Percentiles rank a stretch among this genome's conserved stretches.
Conservation (phyloP, 37 sponge, comb jelly and placozoan genomes). For the Oopsacas minuta region DNA sequence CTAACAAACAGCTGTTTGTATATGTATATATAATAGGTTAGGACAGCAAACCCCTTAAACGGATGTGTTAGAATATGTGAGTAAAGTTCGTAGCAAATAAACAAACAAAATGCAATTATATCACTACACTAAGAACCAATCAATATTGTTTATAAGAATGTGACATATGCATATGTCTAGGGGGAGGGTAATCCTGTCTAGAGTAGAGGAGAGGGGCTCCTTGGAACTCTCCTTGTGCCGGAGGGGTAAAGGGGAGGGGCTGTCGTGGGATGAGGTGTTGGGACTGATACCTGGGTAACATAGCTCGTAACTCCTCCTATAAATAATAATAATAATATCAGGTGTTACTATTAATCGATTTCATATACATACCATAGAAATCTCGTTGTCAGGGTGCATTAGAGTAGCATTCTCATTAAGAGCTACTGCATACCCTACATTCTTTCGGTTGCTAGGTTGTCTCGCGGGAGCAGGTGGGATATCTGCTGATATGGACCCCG, state of each 20-base stretch:
- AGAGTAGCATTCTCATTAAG: constrained; percentile 20
- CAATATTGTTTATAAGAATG: not conserved
- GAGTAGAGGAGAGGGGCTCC: not conserved
- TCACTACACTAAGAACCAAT: too few relatives aligned
- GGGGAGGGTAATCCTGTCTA: not conserved
- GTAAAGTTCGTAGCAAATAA: too few relatives aligned
- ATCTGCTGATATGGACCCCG: not conserved
- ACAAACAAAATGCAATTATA: too few relatives aligned
- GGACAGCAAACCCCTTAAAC: too few relatives aligned
- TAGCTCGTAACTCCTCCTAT: not conserved
- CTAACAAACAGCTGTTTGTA: too few relatives aligned
- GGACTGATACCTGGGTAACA: not conserved
- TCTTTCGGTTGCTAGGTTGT: not conserved
- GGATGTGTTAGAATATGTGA: too few relatives aligned
- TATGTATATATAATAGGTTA: too few relatives aligned
- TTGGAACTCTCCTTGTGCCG: not conserved
- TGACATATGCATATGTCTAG: not conserved
- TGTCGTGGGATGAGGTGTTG: not conserved
- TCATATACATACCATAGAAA: constrained; percentile 68
- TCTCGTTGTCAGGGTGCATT: constrained; percentile 81
- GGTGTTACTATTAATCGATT: not conserved
- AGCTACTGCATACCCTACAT: not conserved
- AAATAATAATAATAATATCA: not conserved
- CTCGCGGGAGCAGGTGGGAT: not conserved
- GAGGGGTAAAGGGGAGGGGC: not conserved